These are phyloP conservation scores for Xyrauchen texanus DNA, from an alignment of 2,113 vertebrate genomes.

Conservation along the genomic window DNA sequence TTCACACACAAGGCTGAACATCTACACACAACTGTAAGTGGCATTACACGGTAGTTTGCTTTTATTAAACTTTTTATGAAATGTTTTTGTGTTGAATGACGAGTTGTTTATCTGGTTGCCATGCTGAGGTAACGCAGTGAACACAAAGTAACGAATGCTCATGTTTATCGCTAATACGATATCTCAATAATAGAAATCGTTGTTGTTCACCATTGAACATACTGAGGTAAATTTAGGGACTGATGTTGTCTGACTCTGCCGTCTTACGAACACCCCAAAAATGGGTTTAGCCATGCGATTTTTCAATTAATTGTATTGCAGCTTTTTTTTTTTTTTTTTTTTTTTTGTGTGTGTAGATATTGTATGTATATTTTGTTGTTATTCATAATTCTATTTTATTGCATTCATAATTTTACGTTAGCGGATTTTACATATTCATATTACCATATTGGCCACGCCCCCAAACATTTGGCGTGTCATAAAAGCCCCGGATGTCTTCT, in stretches of 20 bases:
- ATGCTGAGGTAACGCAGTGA: background rate
- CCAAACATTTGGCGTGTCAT: background rate
- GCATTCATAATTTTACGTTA: background rate
- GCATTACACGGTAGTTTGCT: background rate
- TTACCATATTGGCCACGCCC: background rate
- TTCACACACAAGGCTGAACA: slow-evolving; percentile 3
- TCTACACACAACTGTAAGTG: slow-evolving; percentile 8
- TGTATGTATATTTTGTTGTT: background rate
- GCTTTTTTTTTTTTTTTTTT: no score
- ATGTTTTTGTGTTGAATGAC: background rate
- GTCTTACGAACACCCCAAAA: no score
- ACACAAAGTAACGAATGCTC: background rate
- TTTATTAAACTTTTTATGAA: background rate
- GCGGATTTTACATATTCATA: background rate
- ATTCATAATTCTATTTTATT: no score
- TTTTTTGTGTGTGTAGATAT: no score
- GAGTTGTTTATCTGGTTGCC: background rate
- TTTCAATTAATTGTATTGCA: no score
- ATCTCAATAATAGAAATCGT: background rate
- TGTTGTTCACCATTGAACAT: background rate
- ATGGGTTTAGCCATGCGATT: no score
- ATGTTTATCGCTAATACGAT: no score
- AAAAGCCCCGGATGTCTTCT: background rate
- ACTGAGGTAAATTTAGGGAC: no score
- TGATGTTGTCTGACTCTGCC: no score